These are phyloP conservation scores for Pentamera pediparva DNA, from an alignment of 53 echinoderm and acorn worm genomes.

Conservation along the genomic window DNA sequence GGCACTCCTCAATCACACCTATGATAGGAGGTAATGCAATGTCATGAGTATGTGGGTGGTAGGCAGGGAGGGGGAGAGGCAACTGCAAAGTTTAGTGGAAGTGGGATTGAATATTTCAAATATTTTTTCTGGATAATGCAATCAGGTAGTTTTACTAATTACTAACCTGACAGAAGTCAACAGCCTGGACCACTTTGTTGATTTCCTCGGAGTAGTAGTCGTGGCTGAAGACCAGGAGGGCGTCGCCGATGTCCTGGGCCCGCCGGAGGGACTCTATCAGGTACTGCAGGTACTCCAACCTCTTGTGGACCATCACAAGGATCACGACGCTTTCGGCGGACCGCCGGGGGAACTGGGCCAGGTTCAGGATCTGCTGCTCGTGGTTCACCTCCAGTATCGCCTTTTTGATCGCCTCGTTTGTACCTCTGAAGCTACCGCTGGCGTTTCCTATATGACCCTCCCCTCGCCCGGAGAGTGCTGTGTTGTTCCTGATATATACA, in stretches of 20 bases:
- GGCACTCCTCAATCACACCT: no score
- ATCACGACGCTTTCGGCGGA: constrained; percentile 57
- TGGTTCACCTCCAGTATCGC: constrained; percentile 80
- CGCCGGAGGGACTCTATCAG: constrained; percentile 70
- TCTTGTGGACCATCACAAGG: constrained; percentile 90
- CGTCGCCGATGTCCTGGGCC: constrained; percentile 61
- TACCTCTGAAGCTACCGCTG: constrained; percentile 21
- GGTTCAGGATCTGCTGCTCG: constrained; percentile 63
- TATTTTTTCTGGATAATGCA: neutral
- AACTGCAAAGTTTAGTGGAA: no score
- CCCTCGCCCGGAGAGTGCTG: neutral
- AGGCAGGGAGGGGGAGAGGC: no score
- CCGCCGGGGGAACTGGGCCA: constrained; percentile 48
- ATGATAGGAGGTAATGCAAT: no score
- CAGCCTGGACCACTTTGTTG: constrained; percentile 54
- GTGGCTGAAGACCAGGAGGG: constrained; percentile 84
- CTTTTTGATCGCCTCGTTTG: constrained; percentile 49
- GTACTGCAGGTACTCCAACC: constrained; percentile 89
- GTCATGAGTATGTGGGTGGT: no score
- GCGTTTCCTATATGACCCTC: neutral
- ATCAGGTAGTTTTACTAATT: neutral
- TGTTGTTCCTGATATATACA: neutral
- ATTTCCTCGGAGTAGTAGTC: constrained; percentile 91
- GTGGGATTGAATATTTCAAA: neutral
- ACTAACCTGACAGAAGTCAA: constrained; percentile 96